phyloP scores from a whole-genome alignment of 30 jellyfish, hydroid and myxozoan species.

The Haliclystus octoradiatus region DNA sequence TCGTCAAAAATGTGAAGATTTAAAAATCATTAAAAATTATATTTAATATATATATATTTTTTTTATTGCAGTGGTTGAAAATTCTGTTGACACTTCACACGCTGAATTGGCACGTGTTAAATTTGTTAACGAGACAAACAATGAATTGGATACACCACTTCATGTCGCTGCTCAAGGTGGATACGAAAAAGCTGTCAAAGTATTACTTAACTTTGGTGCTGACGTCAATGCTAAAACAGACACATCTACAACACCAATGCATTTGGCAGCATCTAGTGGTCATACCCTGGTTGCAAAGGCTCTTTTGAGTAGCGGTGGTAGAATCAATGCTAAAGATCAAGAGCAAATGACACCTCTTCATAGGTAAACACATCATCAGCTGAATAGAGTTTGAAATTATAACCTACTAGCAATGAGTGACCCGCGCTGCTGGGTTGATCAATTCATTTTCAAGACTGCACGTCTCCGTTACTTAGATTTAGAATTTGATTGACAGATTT shows the following conservation, averaged over 20 bases:
- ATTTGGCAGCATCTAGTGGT: constrained; percentile 86
- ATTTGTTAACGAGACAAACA: constrained; percentile 35
- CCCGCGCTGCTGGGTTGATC: too few species aligned
- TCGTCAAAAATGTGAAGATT: too few species aligned
- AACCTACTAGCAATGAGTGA: too few species aligned
- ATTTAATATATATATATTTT: too few species aligned
- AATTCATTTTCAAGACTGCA: too few species aligned
- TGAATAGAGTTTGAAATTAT: too few species aligned
- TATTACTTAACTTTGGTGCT: constrained; percentile 72
- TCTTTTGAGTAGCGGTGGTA: constrained; percentile 42
- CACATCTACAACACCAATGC: constrained; percentile 71
- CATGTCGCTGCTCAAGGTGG: constrained; percentile 93
- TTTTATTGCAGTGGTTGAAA: too few species aligned
- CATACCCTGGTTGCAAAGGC: constrained; percentile 33
- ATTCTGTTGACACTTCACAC: too few species aligned
- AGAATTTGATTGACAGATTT: too few species aligned
- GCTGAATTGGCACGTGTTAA: too few species aligned
- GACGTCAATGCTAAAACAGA: constrained; percentile 67
- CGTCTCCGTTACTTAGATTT: too few species aligned
- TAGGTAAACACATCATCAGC: constrained; percentile 37
- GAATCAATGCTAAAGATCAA: constrained; percentile 62
- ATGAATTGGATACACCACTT: constrained; percentile 69
- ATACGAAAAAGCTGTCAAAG: constrained; percentile 48
- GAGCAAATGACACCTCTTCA: constrained; percentile 85
- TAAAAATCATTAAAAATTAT: too few species aligned